A percentile compares a stretch with the other conserved stretches of the same genome.
Evolutionary conservation across 2,113 vertebrate genomes (phyloP).

Genomic region (Onychostoma macrolepis): DNA sequence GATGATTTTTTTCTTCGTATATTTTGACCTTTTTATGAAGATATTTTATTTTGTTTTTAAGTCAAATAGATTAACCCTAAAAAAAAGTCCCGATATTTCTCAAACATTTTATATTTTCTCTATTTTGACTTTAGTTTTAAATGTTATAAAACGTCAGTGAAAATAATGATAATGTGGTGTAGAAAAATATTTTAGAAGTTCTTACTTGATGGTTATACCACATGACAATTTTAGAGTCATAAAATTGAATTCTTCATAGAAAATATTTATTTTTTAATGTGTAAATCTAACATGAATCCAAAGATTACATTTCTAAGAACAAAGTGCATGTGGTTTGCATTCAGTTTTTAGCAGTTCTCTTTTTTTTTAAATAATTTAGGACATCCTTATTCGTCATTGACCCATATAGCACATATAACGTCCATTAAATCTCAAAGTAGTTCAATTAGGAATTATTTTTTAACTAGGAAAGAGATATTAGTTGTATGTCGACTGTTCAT

Average conservation of each 20-base stretch:
- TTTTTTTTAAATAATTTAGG: background rate
- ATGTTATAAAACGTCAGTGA: background rate
- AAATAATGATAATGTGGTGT: background rate
- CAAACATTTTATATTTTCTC: background rate
- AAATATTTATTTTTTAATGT: background rate
- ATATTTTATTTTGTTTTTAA: background rate
- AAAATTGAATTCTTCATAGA: background rate
- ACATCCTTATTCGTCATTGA: conserved; percentile 13
- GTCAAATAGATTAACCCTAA: background rate
- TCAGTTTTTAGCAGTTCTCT: background rate
- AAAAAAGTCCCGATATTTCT: background rate
- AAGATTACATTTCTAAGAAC: background rate
- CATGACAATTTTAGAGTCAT: background rate
- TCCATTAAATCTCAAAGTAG: background rate
- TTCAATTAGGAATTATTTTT: background rate
- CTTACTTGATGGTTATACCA: background rate
- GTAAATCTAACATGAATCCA: background rate
- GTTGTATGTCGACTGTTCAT: background rate
- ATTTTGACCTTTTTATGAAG: background rate
- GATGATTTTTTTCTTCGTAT: background rate
- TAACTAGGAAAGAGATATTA: background rate
- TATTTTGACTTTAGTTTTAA: background rate
- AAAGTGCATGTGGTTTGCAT: background rate
- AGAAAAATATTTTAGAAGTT: background rate
- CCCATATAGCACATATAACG: background rate